Base-by-base conservation (phyloP, 1,140 invertebrate genomes). In the Oreohelix idahoensis region DNA sequence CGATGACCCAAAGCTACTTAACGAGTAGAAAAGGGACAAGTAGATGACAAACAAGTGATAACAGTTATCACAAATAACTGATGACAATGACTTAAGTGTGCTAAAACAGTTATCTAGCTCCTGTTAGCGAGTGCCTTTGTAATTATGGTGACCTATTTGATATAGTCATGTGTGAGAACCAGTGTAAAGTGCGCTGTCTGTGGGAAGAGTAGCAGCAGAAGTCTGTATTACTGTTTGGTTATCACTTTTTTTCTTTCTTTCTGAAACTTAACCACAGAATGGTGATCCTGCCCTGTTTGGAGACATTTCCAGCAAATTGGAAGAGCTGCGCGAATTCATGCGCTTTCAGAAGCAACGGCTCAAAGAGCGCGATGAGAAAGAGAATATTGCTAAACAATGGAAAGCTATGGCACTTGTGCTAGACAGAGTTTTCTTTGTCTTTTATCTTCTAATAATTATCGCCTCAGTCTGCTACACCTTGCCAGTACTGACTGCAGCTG, bases 401-500 rank as follows among this genome's bases (percentile, higher is more conserved):
- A 90, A 91, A 82, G 89, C 90, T 38, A 86, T 93, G 29, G 92
- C 91, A 0, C 86, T 93, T n/a, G 89, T 92, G 66, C 86, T 93
- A 49, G 93, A 93, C 85, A 82, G 93, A 76, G 88, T 93, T 39
- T 92, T 93, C 79, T 93, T 93, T 87, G 87, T 91, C 76, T 81
- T 91, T 58, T 93, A 93, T 82, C 80, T 93, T 17, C 76, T 89
- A 23, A 90, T 91, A 20, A 92, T 93, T 35, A 85, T 90, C 35
- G 88, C 88, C 73, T 93, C 92, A 8, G 84, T 93, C 42, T 84
- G 83, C 35, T 83, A 84, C 77, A 85, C 81, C 35, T 77, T 94
- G 23, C 91, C 93, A 89, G 95, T 96, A 13, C 92, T 99, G 1
- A 94, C 98, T 39, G 96, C 97, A 0, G 98, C 98, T 91, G 97